phyloP scores from a whole-genome alignment of 2,113 vertebrate species.

The Rhipidura dahli region DNA sequence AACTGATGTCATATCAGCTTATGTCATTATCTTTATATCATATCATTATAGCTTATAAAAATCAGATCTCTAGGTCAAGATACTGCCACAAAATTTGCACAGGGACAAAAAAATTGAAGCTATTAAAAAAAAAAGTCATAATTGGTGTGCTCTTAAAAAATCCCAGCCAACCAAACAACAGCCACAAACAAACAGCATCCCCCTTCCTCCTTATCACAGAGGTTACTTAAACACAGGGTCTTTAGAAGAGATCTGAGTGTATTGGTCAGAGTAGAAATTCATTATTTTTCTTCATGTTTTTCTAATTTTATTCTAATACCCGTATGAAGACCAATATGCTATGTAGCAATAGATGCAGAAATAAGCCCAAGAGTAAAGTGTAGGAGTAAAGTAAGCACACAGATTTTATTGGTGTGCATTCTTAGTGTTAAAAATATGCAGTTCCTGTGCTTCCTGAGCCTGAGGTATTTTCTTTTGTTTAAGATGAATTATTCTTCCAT shows the following conservation, averaged over 20 bases:
- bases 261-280: not conserved
- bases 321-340: not conserved
- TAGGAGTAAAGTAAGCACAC: not conserved
- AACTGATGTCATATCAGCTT: not conserved
- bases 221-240: not conserved
- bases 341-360: not conserved
- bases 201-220: too few species aligned
- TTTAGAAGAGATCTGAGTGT: not conserved
- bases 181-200: not conserved
- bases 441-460: not conserved
- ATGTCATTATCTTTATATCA: not conserved
- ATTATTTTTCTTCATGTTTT: not conserved
- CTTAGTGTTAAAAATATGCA: not conserved
- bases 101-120: not conserved
- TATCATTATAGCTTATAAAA: not conserved
- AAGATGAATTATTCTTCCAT: not conserved
- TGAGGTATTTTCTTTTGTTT: not conserved
- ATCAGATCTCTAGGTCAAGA: not conserved
- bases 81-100: not conserved
- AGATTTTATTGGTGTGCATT: not conserved
- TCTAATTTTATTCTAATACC: not conserved
- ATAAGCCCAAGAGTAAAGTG: not conserved
- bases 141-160: not conserved
- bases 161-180: rapidly evolving
- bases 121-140: not conserved